These are phyloP conservation scores for Tachysurus fulvidraco DNA, from an alignment of 2,113 vertebrate genomes.

Conservation along the genomic window DNA sequence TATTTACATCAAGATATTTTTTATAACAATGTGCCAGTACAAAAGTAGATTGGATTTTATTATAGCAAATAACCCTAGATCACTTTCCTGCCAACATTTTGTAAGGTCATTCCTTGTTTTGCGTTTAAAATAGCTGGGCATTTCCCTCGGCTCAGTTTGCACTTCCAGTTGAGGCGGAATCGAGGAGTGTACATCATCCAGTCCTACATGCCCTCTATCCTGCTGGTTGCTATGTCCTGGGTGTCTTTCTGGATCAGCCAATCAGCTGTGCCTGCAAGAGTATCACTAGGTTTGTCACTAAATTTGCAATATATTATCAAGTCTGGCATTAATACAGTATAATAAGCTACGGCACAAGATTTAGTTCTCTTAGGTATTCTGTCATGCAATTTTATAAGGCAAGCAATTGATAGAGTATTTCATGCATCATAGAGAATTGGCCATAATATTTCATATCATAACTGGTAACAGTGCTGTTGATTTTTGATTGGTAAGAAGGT, in stretches of 20 bases:
- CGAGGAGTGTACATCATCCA: slow-evolving; percentile 97
- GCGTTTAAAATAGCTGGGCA: slow-evolving; percentile 77
- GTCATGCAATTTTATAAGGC: not conserved
- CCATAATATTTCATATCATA: not conserved
- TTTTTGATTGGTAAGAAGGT: not conserved
- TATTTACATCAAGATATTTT: not conserved
- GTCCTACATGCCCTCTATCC: slow-evolving; percentile 94
- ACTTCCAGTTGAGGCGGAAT: slow-evolving; percentile 88
- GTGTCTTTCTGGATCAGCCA: slow-evolving; percentile 99
- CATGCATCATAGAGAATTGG: not conserved
- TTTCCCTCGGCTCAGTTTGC: slow-evolving; percentile 92
- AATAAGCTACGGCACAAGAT: not conserved
- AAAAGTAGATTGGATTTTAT: not conserved
- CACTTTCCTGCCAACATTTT: not conserved
- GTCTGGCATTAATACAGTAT: not conserved
- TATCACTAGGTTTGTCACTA: slow-evolving; percentile 81
- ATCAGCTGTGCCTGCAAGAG: slow-evolving; percentile 92
- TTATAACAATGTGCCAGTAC: not conserved
- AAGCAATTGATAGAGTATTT: not conserved
- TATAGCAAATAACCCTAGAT: not conserved
- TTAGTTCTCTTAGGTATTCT: not conserved
- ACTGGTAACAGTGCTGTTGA: not conserved
- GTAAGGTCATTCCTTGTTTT: not conserved
- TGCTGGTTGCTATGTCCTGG: slow-evolving; percentile 98
- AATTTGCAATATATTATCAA: not conserved